phyloP scores from a whole-genome alignment of 2,797 vertebrate species.

The Alca torda region DNA sequence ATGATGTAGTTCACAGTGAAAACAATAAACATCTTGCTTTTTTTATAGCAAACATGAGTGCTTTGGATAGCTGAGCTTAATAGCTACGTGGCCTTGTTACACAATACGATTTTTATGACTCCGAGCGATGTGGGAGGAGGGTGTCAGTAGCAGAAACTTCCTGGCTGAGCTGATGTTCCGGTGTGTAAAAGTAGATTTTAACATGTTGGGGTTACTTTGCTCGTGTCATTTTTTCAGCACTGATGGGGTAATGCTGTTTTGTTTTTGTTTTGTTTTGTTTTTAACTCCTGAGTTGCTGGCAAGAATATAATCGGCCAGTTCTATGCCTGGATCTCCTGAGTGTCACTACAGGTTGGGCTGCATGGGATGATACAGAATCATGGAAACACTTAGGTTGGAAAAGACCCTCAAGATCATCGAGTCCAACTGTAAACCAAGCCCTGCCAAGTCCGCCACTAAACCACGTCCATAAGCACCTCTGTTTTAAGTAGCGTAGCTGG shows the following conservation, averaged over 20 bases:
- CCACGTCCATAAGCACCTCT: background rate
- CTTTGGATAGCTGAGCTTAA: background rate
- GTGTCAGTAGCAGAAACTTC: background rate
- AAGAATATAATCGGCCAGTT: background rate
- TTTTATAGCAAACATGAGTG: conserved; percentile 39
- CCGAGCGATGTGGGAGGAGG: background rate
- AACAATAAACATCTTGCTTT: conserved; percentile 62
- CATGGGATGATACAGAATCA: background rate
- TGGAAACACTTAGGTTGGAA: background rate
- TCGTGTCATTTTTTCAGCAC: background rate
- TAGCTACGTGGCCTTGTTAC: background rate
- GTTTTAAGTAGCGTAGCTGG: background rate
- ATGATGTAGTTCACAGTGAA: background rate
- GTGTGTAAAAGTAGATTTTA: background rate
- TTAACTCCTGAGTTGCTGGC: background rate
- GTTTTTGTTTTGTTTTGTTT: too few relatives aligned
- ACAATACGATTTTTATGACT: background rate
- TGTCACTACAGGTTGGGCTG: background rate
- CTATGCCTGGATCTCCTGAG: background rate
- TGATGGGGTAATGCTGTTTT: background rate
- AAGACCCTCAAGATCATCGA: background rate
- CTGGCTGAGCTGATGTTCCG: background rate
- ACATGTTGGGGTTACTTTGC: background rate
- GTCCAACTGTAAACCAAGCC: background rate
- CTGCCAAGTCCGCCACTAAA: background rate